Conservation (phyloP, 2,888 invertebrate genomes). For the Gnatocerus cornutus region DNA sequence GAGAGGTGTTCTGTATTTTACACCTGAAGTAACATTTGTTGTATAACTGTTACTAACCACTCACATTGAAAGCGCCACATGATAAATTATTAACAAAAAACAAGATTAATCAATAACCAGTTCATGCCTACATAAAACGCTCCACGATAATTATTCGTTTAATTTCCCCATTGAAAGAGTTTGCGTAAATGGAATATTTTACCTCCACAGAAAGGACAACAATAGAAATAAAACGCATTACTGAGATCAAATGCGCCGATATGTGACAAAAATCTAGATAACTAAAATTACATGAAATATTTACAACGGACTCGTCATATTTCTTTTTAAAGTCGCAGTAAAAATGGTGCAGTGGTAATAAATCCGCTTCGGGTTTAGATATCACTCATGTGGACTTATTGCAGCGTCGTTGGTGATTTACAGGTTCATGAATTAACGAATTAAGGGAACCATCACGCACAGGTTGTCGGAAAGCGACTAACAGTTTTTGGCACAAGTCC, state of each 20-base stretch:
- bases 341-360: not conserved
- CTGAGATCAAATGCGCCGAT: not conserved
- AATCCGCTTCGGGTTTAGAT: not conserved
- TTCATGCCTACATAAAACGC: too few relatives aligned
- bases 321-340: not conserved
- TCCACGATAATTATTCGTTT: too few relatives aligned
- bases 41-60: too few relatives aligned
- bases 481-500: constrained; percentile 59
- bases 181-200: not conserved
- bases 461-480: constrained; percentile 44
- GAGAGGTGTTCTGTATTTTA: too few relatives aligned
- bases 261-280: not conserved
- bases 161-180: not conserved
- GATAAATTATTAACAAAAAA: too few relatives aligned
- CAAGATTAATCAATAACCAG: too few relatives aligned
- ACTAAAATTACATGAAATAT: not conserved
- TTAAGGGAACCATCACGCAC: constrained; percentile 36
- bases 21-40: too few relatives aligned
- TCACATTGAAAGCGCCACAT: too few relatives aligned
- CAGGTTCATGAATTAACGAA: constrained; percentile 44
- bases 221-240: not conserved
- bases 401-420: constrained; percentile 25
- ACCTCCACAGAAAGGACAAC: not conserved
- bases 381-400: constrained; percentile 12
- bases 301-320: not conserved